These are phyloP conservation scores for Acrocephalus kingi DNA, from an alignment of 2,113 vertebrate genomes.

Conservation along the genomic window DNA sequence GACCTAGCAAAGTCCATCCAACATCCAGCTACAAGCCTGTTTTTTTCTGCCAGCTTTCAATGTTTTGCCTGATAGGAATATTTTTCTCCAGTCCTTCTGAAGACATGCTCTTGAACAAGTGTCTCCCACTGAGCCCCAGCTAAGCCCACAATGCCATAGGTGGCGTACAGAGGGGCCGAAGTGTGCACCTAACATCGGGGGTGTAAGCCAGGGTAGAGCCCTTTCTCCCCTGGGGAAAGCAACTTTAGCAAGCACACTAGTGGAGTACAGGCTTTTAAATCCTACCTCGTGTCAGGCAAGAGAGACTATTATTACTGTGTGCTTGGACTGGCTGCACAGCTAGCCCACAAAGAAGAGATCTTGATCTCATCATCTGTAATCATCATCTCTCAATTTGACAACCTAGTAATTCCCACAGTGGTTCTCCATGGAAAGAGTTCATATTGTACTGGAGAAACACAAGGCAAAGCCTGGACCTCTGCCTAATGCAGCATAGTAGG, in stretches of 20 bases:
- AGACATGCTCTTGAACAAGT: background rate
- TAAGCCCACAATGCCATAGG: background rate
- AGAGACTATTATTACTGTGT: fast-evolving
- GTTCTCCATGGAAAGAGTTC: background rate
- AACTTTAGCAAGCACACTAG: background rate
- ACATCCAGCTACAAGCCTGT: background rate
- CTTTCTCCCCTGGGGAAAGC: background rate
- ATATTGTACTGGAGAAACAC: background rate
- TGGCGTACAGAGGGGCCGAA: background rate
- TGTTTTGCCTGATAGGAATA: background rate
- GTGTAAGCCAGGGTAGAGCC: background rate
- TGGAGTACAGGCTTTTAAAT: background rate
- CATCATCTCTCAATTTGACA: background rate
- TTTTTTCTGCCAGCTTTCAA: background rate
- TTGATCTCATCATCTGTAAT: background rate
- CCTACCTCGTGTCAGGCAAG: background rate
- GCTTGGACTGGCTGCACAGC: background rate
- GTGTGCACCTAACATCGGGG: fast-evolving
- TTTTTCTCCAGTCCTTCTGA: background rate
- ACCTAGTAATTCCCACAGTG: background rate
- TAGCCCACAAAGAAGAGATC: background rate
- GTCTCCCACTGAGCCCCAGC: background rate
- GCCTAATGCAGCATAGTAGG: background rate
- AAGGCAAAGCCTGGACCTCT: background rate
- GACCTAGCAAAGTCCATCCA: background rate